These are phyloP conservation scores for Heliconius eleuchia DNA, from an alignment of 1,140 invertebrate genomes.

Conservation along the genomic window DNA sequence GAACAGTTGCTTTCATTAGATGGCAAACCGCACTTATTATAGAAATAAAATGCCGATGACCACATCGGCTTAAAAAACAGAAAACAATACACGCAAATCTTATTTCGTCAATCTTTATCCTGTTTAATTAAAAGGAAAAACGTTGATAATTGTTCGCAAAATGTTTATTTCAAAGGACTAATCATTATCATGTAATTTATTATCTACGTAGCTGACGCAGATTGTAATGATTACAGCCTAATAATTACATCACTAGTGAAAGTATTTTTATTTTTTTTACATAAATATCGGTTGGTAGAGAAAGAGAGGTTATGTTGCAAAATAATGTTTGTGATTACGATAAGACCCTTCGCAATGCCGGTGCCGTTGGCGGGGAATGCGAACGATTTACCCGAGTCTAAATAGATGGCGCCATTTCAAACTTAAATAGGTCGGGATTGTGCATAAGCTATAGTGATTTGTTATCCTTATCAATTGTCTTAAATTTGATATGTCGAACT, in stretches of 20 bases:
- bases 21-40: slow-evolving; percentile 35
- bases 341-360: slow-evolving; percentile 19
- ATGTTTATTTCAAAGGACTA: neutral
- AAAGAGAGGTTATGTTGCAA: slow-evolving; percentile 31
- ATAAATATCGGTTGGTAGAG: slow-evolving; percentile 2
- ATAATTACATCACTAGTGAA: neutral
- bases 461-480: neutral
- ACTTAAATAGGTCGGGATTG: slow-evolving; percentile 29
- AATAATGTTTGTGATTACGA: slow-evolving; percentile 16
- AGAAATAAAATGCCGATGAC: neutral
- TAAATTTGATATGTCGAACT: neutral
- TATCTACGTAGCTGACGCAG: slow-evolving; percentile 30
- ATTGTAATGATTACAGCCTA: slow-evolving; percentile 22
- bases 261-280: neutral
- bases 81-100: neutral
- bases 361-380: slow-evolving; percentile 8
- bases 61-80: neutral
- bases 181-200: slow-evolving; percentile 1
- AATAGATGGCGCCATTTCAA: slow-evolving; percentile 31
- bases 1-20: slow-evolving; percentile 58
- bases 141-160: neutral
- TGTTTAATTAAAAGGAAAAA: neutral
- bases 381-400: slow-evolving; percentile 8
- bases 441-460: neutral
- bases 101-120: neutral